Percentiles rank a stretch among this genome's conserved stretches.
Evolutionary conservation across 2,113 vertebrate species (phyloP).

Genomic region (Callopanchax toddi): DNA sequence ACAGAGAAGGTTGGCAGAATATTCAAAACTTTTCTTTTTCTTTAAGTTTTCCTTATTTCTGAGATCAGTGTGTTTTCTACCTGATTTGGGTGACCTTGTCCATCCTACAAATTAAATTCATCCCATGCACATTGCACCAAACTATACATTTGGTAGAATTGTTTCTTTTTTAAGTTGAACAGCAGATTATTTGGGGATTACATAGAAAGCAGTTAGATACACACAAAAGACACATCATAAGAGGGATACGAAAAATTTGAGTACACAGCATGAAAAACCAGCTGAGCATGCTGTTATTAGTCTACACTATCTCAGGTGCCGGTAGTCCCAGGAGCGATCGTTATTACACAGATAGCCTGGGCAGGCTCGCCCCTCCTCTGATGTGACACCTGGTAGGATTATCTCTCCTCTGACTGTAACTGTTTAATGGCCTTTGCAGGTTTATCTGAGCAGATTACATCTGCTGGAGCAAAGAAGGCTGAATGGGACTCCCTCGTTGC

Average conservation of each 20-base stretch:
- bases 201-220: no score
- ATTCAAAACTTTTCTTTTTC: no score
- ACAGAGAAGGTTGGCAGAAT: no score
- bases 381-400: slow-evolving; percentile 66
- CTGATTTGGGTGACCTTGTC: no score
- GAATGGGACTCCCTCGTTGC: slow-evolving; percentile 40
- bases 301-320: slow-evolving; percentile 23
- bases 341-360: slow-evolving; percentile 65
- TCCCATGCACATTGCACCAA: no score
- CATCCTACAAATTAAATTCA: no score
- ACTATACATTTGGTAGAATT: no score
- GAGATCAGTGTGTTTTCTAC: no score
- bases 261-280: slow-evolving; percentile 11
- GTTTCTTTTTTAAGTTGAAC: no score
- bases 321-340: slow-evolving; percentile 45
- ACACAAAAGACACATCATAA: no score
- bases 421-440: slow-evolving; percentile 57
- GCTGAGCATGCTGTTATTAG: slow-evolving; percentile 38
- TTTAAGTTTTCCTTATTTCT: no score
- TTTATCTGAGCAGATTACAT: slow-evolving; percentile 65
- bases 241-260: slow-evolving; percentile 14
- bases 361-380: slow-evolving; percentile 39
- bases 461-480: slow-evolving; percentile 35
- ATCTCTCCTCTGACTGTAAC: slow-evolving; percentile 55
- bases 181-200: no score